Evolutionary conservation across 2,797 vertebrate species (phyloP), one percentile per base, ranked within the genome.

Genomic region (Nyctibius grandis): DNA sequence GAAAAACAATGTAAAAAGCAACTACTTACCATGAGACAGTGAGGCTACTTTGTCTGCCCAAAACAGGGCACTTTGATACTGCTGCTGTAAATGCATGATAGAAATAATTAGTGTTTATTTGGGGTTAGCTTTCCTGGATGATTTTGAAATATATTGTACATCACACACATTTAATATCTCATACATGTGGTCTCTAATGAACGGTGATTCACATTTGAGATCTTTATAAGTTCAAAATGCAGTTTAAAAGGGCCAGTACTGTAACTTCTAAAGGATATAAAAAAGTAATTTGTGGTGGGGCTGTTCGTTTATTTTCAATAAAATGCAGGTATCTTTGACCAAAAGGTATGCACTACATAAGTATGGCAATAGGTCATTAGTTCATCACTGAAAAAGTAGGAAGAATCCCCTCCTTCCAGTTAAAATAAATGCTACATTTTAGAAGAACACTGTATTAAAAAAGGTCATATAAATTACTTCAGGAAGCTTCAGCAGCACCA

Each of bases 11-110:
- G 5, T 19, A 84, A 86, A 59, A 91, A 80, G 23, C 6, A 61
- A 33, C 34, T 50, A 96, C 99, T 99, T 97, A 99, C 99, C 99
- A 89, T 98, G 99, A 90, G 99, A 99, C 14, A 99, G 98, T 4
- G 99, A 99, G 76, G 99, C 99, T 95, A 99, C 99, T 98, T 99
- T 99, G 97, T 99, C 99, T 91, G 99, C 99, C 99, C 99, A 99
- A 97, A 99, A 99, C n/a, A 99, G 97, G 96, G 99, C 99, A 98
- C 99, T 99, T 96, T 99, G 99, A 98, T 99, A 99, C 88, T 99
- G 99, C 96, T 99, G 99, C 99, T 99, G 98, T 78, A 86, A 96
- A 87, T 91, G 28, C 47, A 90, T 5, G 16, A 85, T 1, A 82
- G 21, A 94, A 78, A 95, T n/a, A 69, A 53, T 96, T 74, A 96